phyloP scores from a whole-genome alignment of 2,797 vertebrate genomes.

The Setipinna tenuifilis region DNA sequence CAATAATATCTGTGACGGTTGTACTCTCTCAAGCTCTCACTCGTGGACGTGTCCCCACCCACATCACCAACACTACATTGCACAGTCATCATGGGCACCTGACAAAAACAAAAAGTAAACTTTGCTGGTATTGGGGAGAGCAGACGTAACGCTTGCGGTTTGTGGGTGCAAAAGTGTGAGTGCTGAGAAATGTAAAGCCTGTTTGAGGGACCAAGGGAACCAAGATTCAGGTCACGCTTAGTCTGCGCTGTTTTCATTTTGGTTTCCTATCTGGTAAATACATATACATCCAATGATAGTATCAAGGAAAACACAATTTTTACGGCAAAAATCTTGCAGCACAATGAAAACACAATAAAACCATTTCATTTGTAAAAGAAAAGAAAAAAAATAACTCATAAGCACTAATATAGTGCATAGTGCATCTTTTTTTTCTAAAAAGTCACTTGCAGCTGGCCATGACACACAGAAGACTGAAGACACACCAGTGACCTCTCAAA shows the following conservation, averaged over 20 bases:
- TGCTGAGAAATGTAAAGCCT: not conserved
- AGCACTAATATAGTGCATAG: constrained; percentile 99
- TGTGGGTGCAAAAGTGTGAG: not conserved
- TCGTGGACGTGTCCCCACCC: not conserved
- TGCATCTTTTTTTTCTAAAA: constrained; percentile 74
- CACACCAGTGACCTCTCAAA: constrained; percentile 48
- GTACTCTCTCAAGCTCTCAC: not conserved
- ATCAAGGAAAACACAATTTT: constrained; percentile 70
- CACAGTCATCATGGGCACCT: not conserved
- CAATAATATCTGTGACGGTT: not conserved
- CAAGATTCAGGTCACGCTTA: not conserved
- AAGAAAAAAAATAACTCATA: constrained; percentile 76
- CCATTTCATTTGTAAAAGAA: constrained; percentile 69
- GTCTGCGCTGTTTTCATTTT: constrained; percentile 47
- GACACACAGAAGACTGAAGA: constrained; percentile 43
- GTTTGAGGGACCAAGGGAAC: not conserved
- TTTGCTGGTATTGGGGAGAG: constrained; percentile 14
- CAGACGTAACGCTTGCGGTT: not conserved
- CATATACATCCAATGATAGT: constrained; percentile 70
- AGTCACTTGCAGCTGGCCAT: constrained; percentile 59
- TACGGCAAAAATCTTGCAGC: constrained; percentile 72
- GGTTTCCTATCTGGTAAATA: constrained; percentile 57
- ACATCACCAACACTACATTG: not conserved
- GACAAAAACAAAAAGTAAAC: constrained; percentile 2
- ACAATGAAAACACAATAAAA: constrained; percentile 90